Conservation (phyloP, 2,113 vertebrate genomes). For the Lipophrys pholis region DNA sequence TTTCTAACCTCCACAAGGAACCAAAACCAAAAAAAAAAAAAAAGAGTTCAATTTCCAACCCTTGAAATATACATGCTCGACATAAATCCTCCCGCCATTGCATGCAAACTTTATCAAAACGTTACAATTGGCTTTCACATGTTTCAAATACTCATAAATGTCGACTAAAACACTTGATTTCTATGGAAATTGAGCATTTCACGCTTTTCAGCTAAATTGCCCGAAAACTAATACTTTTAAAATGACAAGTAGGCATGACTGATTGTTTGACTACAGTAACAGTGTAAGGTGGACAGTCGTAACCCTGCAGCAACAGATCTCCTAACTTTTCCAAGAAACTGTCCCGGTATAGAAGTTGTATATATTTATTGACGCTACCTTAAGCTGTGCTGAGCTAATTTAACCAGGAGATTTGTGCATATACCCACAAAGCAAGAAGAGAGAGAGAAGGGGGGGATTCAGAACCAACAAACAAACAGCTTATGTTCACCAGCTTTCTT, state of each 20-base stretch:
- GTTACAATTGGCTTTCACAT: conserved; percentile 22
- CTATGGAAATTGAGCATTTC: neutral
- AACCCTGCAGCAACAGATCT: too few relatives aligned
- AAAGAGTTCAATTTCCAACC: neutral
- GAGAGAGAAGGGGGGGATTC: conserved; percentile 19
- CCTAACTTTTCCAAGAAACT: too few relatives aligned
- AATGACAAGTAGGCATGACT: too few relatives aligned
- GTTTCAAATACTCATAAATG: conserved; percentile 26
- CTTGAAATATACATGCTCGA: conserved; percentile 44
- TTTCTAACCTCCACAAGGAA: too few relatives aligned
- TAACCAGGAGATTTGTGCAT: conserved; percentile 36
- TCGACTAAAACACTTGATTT: conserved; percentile 18
- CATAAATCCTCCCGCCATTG: conserved; percentile 7
- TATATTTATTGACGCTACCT: conserved; percentile 57
- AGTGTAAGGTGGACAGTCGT: too few relatives aligned
- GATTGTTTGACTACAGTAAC: too few relatives aligned
- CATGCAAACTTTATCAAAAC: conserved; percentile 47
- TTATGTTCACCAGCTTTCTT: too few relatives aligned
- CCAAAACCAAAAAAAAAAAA: too few relatives aligned
- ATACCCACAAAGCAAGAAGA: conserved; percentile 32
- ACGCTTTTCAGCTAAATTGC: conserved; percentile 10
- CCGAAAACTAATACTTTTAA: neutral
- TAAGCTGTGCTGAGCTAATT: conserved; percentile 48
- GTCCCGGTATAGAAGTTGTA: too few relatives aligned
- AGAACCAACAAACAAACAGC: conserved; percentile 1